Base-by-base conservation (phyloP, 2,797 vertebrate genomes). In the Characodon lateralis region DNA sequence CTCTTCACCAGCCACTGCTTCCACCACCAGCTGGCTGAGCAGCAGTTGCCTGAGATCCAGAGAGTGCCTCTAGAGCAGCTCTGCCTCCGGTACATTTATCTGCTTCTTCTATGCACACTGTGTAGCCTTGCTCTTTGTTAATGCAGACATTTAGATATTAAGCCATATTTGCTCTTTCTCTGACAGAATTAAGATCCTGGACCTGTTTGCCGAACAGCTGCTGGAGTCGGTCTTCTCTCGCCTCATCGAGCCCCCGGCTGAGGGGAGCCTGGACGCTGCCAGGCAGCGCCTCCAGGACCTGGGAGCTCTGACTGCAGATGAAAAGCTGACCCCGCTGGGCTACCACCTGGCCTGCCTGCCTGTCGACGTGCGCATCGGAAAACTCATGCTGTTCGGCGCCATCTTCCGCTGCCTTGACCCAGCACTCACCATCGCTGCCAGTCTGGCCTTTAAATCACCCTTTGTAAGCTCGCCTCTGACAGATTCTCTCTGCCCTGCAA, bases 321-420 rank as follows among this genome's bases (percentile, higher is more conserved):
- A 99, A 82, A 96, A 95, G 84, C 94, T 99, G 79, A 99, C 98
- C 28, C 98, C 98, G 0, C 93, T 99, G 84, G 98, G 98, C 4
- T 99, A 99, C 92, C 98, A 99, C 94, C 90, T 99, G 93, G 98
- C 98, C 83, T 98, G 97, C 16, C 95, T 99, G 92, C 98, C 98
- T 0, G 98, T 99, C 1, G 98, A 99, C 71, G 98, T 99, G 84
- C 96, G 98, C 86, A 98, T 99, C 6, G 98, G 98, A 53, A 99
- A 99, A 55, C 95, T 99, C 70, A 99, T 99, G 97, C 94, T 99
- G 14, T 97, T 99, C 41, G 98, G 98, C 5, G 97, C 97, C 81
- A 99, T 99, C 73, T 99, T 99, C 92, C 98, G 98, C 86, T 99
- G 98, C 90, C 94, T 99, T 71, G 98, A 99, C 87, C 97, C 98